A percentile compares a stretch with the other conserved stretches of the same genome.
These are phyloP conservation scores for Xenentodon cancila DNA, from an alignment of 2,797 vertebrate genomes.

Conservation along the genomic window DNA sequence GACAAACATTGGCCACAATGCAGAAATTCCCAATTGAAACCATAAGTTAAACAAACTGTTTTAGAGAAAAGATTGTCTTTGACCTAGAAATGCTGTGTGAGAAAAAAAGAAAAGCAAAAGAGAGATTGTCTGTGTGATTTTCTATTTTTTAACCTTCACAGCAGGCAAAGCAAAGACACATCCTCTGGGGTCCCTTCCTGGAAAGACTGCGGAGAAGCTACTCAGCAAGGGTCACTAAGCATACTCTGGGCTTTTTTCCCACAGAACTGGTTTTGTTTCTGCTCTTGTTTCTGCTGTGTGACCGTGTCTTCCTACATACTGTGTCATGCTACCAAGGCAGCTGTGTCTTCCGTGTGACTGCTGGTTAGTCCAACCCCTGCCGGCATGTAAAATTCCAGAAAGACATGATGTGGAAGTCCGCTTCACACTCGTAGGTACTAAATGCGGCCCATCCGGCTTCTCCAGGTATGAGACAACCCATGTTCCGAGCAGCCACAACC, in stretches of 20 bases:
- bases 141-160: constrained; percentile 44
- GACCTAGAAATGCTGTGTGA: constrained; percentile 13
- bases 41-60: not conserved
- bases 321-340: constrained; percentile 65
- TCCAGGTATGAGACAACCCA: constrained; percentile 45
- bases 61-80: constrained; percentile 1
- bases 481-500: constrained; percentile 10
- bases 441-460: constrained; percentile 53
- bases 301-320: constrained; percentile 54
- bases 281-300: constrained; percentile 66
- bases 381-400: constrained; percentile 2
- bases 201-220: constrained; percentile 46
- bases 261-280: constrained; percentile 65
- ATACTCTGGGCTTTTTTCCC: constrained; percentile 78
- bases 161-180: constrained; percentile 28
- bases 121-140: constrained; percentile 18
- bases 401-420: constrained; percentile 43
- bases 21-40: not conserved
- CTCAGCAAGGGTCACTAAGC: constrained; percentile 67
- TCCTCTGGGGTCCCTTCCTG: constrained; percentile 55
- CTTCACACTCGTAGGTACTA: constrained; percentile 14
- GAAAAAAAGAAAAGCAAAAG: constrained; percentile 11
- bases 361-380: constrained; percentile 12
- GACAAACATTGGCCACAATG: not conserved
- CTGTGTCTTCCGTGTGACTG: constrained; percentile 62